A percentile compares a stretch with the other conserved stretches of the same genome.
These are phyloP conservation scores for human (Homo sapiens) DNA, from an alignment of 2,113 vertebrate genomes.

Conservation along the genomic window GRCh38 chr4:13621001-13621500, in stretches of 20 bases:
- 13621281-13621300: background rate
- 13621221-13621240: accelerated
- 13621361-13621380: background rate
- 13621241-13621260: background rate
- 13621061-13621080: background rate
- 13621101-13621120: no score
- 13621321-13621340: background rate
- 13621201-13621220: background rate
- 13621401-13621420: background rate
- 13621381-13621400: no score
- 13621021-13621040: background rate
- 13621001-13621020: background rate
- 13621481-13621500: background rate
- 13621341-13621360: background rate
- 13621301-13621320: background rate
- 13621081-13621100: background rate
- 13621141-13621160: background rate
- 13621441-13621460: background rate
- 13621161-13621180: background rate
- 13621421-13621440: background rate
- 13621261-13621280: background rate
- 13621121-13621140: background rate
- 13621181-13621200: background rate
- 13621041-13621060: background rate
- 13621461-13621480: background rate